Percentiles rank a stretch among this genome's conserved stretches.
Conservation (phyloP, 2,888 invertebrate genomes). For the Criorhina ranunculi region DNA sequence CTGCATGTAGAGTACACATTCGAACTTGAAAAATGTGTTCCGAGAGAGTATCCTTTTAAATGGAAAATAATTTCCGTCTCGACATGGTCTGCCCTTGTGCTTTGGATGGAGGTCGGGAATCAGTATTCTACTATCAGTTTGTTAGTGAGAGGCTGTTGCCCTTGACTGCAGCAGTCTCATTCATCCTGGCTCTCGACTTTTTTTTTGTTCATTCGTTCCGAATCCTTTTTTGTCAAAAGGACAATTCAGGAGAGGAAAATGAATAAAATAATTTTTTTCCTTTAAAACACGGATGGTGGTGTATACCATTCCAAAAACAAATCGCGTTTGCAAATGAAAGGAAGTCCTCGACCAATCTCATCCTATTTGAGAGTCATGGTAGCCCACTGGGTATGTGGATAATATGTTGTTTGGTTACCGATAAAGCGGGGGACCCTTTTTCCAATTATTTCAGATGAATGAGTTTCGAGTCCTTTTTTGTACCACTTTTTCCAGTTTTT, state of each 20-base stretch:
- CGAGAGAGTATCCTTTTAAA: conserved; percentile 33
- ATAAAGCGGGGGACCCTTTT: conserved; percentile 78
- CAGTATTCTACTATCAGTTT: conserved; percentile 13
- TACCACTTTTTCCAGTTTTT: conserved; percentile 44
- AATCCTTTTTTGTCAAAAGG: conserved; percentile 39
- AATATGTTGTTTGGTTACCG: conserved; percentile 79
- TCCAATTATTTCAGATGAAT: conserved; percentile 80
- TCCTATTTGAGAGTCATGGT: background rate
- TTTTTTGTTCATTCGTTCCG: conserved; percentile 16
- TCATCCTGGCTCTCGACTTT: background rate
- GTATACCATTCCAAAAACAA: background rate
- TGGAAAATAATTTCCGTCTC: conserved; percentile 49
- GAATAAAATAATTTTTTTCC: conserved; percentile 59
- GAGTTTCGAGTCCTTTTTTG: conserved; percentile 77
- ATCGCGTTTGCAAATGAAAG: conserved; percentile 27
- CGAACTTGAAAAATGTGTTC: conserved; percentile 28
- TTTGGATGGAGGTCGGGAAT: background rate
- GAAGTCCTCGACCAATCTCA: background rate
- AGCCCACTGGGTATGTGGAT: conserved; percentile 69
- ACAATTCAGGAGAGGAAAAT: conserved; percentile 48
- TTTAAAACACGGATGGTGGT: no score
- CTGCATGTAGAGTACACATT: background rate
- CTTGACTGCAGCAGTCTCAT: conserved; percentile 50
- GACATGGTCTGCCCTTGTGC: conserved; percentile 31
- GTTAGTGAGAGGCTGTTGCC: conserved; percentile 48